A percentile compares a stretch with the other conserved stretches of the same genome.
Evolutionary conservation across 2,113 vertebrate species (phyloP).

Genomic region (Shinisaurus crocodilurus): DNA sequence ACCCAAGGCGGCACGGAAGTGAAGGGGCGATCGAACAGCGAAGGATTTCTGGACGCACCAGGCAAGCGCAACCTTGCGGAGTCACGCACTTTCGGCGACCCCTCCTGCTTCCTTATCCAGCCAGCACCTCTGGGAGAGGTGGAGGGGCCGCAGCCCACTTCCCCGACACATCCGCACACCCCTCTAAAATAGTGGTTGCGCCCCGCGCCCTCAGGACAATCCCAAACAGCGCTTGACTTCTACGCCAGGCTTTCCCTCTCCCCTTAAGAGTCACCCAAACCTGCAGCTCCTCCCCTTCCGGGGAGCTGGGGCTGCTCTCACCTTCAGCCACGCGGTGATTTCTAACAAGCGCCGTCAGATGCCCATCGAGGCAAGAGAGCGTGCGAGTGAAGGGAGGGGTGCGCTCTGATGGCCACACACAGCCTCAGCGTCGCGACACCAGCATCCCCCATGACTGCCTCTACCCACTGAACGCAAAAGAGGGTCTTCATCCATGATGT

Average conservation of each 20-base stretch:
- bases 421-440: background rate
- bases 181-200: background rate
- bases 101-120: accelerated
- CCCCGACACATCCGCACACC: background rate
- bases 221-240: background rate
- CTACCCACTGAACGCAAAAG: background rate
- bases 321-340: background rate
- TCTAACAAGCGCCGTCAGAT: background rate
- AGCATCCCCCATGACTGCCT: background rate
- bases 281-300: background rate
- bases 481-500: background rate
- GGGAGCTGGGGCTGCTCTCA: background rate
- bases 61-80: background rate
- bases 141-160: too few species aligned
- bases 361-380: background rate
- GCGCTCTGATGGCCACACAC: too few species aligned
- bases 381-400: background rate
- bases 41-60: too few species aligned
- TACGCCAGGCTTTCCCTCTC: background rate
- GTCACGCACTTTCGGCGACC: too few species aligned
- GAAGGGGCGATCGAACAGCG: background rate
- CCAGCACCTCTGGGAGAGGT: background rate
- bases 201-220: background rate
- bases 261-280: too few species aligned
- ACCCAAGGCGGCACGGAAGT: background rate